phyloP scores from a whole-genome alignment of 2,113 vertebrate species.

The Thryonomys swinderianus region DNA sequence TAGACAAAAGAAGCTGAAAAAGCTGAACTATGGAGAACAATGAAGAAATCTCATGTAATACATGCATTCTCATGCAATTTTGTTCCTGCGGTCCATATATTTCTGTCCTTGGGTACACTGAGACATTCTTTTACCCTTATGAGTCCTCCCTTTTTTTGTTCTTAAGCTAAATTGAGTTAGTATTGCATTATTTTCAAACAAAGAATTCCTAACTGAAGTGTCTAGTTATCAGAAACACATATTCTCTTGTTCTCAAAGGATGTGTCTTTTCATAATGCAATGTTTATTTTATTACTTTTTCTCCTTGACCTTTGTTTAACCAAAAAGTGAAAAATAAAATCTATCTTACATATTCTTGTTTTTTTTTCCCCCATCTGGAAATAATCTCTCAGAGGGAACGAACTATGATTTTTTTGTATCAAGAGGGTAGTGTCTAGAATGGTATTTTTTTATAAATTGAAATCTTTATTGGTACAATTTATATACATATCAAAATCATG shows the following conservation, averaged over 20 bases:
- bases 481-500: no score
- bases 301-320: constrained; percentile 17
- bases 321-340: not conserved
- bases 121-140: not conserved
- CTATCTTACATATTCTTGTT: not conserved
- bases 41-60: not conserved
- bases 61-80: not conserved
- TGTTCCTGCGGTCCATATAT: not conserved
- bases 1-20: constrained; percentile 27
- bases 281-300: constrained; percentile 22
- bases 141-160: not conserved
- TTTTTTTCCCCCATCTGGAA: constrained; percentile 17
- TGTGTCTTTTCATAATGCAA: not conserved
- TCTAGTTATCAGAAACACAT: not conserved
- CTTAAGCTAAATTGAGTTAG: not conserved
- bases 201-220: constrained; percentile 1
- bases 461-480: no score
- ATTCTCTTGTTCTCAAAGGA: not conserved
- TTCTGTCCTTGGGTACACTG: not conserved
- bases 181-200: constrained; percentile 32
- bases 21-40: not conserved
- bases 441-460: no score
- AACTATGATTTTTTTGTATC: not conserved
- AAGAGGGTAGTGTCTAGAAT: not conserved
- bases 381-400: constrained; percentile 16